Base-by-base conservation (phyloP, 37 sponge, comb jelly and placozoan genomes). In the Dysidea cf. avara region DNA sequence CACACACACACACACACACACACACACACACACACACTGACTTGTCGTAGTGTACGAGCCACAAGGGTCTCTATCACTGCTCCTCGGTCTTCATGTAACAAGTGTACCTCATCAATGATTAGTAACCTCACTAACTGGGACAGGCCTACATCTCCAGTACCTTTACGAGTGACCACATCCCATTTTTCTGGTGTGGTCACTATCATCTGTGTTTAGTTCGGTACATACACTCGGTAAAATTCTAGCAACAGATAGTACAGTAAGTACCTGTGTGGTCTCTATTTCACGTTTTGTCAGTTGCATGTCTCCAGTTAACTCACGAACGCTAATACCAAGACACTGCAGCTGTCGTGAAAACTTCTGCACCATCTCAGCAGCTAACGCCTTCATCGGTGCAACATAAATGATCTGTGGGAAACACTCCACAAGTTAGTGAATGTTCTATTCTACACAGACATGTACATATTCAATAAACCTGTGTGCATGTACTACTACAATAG, bases 111-210 rank as follows among this genome's bases (percentile, higher is more conserved):
- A 34, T 97, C 99, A 39, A 97, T 85, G 52, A 97, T 94, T 53
- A 97, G 90, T 2, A 97, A 88, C 25, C 84, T 70, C 18, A 97
- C 99, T 20, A 88, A 79, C 76, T 91, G 95, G 0, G 93, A 73
- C 25, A 97, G 87, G 7, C 86, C 78, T 38, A 94, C 92, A 48
- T 97, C 99, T 22, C 99, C 95, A 7, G 95, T 94, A 13, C 89
- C 81, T 68, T 97, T 97, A 16, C 99, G 56, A n/a, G 99, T 97
- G 25, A 97, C 95, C 26, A 97, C 99, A 64, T 97, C 99, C 99
- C 99, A 97, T 68, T 97, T 97, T 88, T 97, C 99, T 12, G 99
- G 99, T 16, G 99, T 97, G 31, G 96, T 94, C 54, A 97, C 92
- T 64, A 97, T 81, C 97, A 96, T 96, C 94, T 93, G 77, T 25